Evolutionary conservation across 2,888 invertebrate genomes (phyloP).

Genomic region (Eristalis tenax): DNA sequence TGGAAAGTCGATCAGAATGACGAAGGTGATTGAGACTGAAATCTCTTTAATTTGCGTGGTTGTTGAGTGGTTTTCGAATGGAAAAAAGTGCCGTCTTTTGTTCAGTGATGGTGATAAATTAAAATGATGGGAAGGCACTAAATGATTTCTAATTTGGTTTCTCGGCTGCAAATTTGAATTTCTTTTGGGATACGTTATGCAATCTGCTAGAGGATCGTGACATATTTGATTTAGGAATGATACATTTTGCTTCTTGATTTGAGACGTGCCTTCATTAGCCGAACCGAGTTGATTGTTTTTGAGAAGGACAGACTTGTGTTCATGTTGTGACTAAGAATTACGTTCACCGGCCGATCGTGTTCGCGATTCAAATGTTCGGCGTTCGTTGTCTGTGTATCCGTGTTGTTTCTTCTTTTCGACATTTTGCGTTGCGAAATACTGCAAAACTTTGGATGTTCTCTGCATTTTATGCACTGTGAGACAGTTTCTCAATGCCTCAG

Average conservation of each 20-base stretch:
- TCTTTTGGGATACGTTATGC: neutral
- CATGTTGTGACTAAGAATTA: no score
- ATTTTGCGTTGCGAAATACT: no score
- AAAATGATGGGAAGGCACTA: neutral
- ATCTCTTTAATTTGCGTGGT: neutral
- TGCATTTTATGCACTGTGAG: no score
- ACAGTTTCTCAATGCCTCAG: no score
- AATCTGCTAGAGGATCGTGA: neutral
- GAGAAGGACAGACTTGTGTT: no score
- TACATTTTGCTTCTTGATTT: neutral
- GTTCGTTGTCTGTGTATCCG: no score
- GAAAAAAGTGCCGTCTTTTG: neutral
- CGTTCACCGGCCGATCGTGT: no score
- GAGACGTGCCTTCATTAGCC: neutral
- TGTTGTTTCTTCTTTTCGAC: no score
- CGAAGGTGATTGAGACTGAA: constrained; percentile 73
- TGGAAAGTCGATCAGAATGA: constrained; percentile 78
- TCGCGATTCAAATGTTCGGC: no score
- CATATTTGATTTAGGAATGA: neutral
- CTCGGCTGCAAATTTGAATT: neutral
- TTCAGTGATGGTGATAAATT: neutral
- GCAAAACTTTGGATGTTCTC: no score
- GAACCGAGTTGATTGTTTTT: no score
- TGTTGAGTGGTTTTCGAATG: neutral
- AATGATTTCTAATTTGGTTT: neutral